Evolutionary conservation across 1,140 invertebrate genomes (phyloP).

Genomic region (Cyrtorhinus lividipennis): DNA sequence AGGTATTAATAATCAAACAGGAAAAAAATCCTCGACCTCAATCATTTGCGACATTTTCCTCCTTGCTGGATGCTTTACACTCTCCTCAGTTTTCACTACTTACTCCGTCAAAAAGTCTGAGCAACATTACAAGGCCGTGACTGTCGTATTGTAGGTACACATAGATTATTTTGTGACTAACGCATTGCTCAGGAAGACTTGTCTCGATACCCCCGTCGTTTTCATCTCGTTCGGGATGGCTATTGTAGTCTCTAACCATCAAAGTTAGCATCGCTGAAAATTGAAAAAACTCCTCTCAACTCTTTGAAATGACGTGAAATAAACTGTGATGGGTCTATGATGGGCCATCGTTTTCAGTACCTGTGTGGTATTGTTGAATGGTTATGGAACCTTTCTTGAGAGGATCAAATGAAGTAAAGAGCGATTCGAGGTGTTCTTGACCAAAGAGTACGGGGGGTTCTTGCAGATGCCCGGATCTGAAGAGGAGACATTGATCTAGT

Average conservation of each 20-base stretch:
- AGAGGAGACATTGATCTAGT: slow-evolving; percentile 34
- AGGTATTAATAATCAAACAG: no score
- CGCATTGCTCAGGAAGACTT: neutral
- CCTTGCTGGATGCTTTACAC: no score
- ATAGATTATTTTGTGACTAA: no score
- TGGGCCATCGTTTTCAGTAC: slow-evolving; percentile 14
- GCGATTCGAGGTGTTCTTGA: slow-evolving; percentile 29
- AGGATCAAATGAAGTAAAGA: slow-evolving; percentile 29
- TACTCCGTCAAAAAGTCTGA: no score
- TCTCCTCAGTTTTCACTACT: no score
- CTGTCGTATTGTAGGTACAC: no score
- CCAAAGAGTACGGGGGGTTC: slow-evolving; percentile 33
- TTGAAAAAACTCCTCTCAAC: no score
- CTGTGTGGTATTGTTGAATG: slow-evolving; percentile 28
- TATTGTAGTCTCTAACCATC: neutral
- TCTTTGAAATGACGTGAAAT: no score
- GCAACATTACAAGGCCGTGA: no score
- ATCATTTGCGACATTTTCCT: no score
- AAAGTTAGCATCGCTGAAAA: neutral
- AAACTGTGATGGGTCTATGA: no score
- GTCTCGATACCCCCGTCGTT: neutral
- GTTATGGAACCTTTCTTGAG: slow-evolving; percentile 26
- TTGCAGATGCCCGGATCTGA: slow-evolving; percentile 30
- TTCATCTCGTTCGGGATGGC: neutral
- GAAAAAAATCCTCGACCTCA: no score